A percentile compares a stretch with the other conserved stretches of the same genome.
Conservation (phyloP, 1,140 invertebrate genomes). For the Trichonephila clavata region DNA sequence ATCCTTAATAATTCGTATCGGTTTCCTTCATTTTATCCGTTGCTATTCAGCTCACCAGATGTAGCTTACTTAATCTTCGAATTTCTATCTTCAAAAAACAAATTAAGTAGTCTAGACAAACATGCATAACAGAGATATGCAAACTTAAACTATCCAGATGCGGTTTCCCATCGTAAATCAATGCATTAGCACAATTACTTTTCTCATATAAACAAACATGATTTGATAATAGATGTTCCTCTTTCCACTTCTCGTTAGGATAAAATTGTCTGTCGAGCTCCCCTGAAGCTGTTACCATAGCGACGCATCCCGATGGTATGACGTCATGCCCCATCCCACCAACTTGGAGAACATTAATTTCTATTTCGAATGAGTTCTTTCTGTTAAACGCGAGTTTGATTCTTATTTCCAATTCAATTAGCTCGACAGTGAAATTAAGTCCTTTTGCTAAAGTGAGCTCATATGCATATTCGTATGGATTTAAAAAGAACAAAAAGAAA, state of each 20-base stretch:
- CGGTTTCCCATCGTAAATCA: neutral
- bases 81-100: neutral
- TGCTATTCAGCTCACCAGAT: no score
- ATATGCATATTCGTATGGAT: neutral
- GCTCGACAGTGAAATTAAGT: slow-evolving; percentile 31
- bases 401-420: slow-evolving; percentile 30
- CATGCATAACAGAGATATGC: neutral
- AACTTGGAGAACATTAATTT: slow-evolving; percentile 17
- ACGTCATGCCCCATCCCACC: neutral
- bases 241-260: neutral
- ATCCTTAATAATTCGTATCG: no score
- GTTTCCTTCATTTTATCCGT: no score
- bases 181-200: neutral
- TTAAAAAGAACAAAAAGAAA: neutral
- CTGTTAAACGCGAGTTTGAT: slow-evolving; percentile 28
- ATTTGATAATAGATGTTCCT: slow-evolving; percentile 2
- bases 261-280: neutral
- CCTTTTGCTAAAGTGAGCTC: neutral
- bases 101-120: neutral
- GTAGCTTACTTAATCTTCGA: no score
- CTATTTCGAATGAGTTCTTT: neutral
- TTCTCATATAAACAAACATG: neutral
- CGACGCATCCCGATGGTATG: neutral
- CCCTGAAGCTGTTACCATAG: neutral
- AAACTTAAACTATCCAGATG: neutral